Evolutionary conservation across 2,797 vertebrate genomes (phyloP), one percentile per base, ranked within the genome.

Genomic region (Ataeniobius toweri): DNA sequence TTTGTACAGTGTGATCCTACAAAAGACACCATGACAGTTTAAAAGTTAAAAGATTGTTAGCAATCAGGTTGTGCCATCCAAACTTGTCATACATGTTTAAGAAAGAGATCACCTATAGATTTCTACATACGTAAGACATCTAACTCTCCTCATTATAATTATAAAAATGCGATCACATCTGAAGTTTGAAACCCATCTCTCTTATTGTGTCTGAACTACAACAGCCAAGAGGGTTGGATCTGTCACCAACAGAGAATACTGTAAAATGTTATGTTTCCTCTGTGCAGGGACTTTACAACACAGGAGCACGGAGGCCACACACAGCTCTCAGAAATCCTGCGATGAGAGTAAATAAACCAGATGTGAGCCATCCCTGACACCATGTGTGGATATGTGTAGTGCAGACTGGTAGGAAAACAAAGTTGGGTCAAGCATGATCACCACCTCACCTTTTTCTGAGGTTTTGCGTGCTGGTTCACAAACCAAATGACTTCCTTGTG

Each of bases 331-430:
- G 87, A 91, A 90, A 80, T 93, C 95, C 94, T 91, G 92, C 86
- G 3, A 94, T 93, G 95, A 96, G 95, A 92, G 94, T 96, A 97
- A 97, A 97, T 96, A 97, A 97, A 98, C 96, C 91, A 75, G 89
- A 82, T 41, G 10, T 73, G 92, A 92, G 88, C 88, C 87, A 93
- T 94, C 80, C 83, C 88, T 91, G 87, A 94, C 96, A 95, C 93
- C 94, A 93, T 83, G 85, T 95, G 93, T 94, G 94, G 87, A 85
- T 83, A 65, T 53, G 75, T 83, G 69, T 85, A 93, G 91, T 85
- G 70, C 90, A 91, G 94, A 93, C 91, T 85, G 85, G 84, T 89
- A 87, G 77, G 90, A 85, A 89, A 91, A 87, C 81, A 86, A 86
- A 89, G 89, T 71, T 58, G 76, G 80, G 85, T 89, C 90, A 90